phyloP scores from a whole-genome alignment of 2,113 vertebrate genomes.

The Salvelinus fontinalis region DNA sequence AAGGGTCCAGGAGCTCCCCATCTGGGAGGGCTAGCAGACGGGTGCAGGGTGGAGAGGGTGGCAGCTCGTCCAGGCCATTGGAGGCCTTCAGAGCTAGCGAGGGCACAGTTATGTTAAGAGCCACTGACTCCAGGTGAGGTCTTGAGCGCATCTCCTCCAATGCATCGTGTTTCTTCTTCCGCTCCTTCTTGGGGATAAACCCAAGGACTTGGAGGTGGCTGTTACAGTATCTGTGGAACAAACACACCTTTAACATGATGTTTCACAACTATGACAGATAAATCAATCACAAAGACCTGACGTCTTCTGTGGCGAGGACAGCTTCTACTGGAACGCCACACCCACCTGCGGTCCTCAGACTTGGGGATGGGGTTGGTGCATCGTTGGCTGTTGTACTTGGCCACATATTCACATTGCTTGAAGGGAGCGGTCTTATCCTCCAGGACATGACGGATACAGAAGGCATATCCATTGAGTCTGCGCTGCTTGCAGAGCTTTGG shows the following conservation, averaged over 20 bases:
- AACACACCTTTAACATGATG: constrained; percentile 20
- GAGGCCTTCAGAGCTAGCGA: constrained; percentile 90
- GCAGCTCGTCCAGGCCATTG: constrained; percentile 92
- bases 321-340: constrained; percentile 8
- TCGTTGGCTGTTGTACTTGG: constrained; percentile 99
- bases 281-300: too few species aligned
- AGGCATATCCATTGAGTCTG: constrained; percentile 98
- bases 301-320: background rate
- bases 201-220: constrained; percentile 99
- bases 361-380: constrained; percentile 99
- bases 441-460: constrained; percentile 99
- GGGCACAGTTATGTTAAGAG: constrained; percentile 94
- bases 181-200: constrained; percentile 99
- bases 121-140: constrained; percentile 91
- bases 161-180: constrained; percentile 97
- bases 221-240: constrained; percentile 91
- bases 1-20: constrained; percentile 92
- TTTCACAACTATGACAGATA: background rate
- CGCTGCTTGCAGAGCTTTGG: constrained; percentile 99
- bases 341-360: constrained; percentile 97
- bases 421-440: constrained; percentile 99
- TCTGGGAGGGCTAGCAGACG: constrained; percentile 89
- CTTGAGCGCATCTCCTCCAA: constrained; percentile 90
- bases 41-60: constrained; percentile 85
- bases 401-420: constrained; percentile 99